Percentiles rank a stretch among this genome's conserved stretches.
phyloP scores from a whole-genome alignment of 2,888 invertebrate genomes.

The Drosophila algonquin region DNA sequence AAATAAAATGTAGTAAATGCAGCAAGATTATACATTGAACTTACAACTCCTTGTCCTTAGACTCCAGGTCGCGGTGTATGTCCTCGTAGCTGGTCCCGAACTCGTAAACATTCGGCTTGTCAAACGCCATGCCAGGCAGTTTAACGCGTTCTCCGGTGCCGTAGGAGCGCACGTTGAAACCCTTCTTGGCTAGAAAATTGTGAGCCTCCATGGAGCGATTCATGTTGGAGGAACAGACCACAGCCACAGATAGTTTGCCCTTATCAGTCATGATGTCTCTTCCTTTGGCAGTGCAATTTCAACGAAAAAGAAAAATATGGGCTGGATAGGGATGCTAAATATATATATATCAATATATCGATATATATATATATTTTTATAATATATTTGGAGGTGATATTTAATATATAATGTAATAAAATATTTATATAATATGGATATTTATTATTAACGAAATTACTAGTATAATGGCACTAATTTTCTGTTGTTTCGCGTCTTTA shows the following conservation, averaged over 20 bases:
- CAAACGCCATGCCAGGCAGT: constrained; percentile 96
- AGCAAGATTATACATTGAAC: constrained; percentile 31
- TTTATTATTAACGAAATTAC: too few species aligned
- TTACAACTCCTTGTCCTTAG: constrained; percentile 96
- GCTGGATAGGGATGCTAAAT: too few species aligned
- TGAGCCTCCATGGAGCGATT: constrained; percentile 99
- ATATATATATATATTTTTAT: too few species aligned
- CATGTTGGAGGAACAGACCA: constrained; percentile 99
- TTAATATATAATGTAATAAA: too few species aligned
- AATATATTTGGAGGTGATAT: too few species aligned
- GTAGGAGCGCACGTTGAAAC: constrained; percentile 96
- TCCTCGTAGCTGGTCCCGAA: constrained; percentile 98
- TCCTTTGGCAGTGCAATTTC: constrained; percentile 68
- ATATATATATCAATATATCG: too few species aligned
- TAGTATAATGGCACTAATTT: too few species aligned
- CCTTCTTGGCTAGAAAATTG: constrained; percentile 97
- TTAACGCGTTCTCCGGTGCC: constrained; percentile 98
- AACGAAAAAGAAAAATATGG: neutral
- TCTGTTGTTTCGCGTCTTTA: too few species aligned
- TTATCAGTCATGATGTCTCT: constrained; percentile 73
- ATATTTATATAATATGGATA: too few species aligned
- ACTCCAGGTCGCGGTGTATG: constrained; percentile 95
- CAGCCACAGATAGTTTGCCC: constrained; percentile 91
- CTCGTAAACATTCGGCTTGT: constrained; percentile 98
- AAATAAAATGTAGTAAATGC: neutral